Conservation (phyloP, 1,140 invertebrate species). For the Trinorchestia longiramus region DNA sequence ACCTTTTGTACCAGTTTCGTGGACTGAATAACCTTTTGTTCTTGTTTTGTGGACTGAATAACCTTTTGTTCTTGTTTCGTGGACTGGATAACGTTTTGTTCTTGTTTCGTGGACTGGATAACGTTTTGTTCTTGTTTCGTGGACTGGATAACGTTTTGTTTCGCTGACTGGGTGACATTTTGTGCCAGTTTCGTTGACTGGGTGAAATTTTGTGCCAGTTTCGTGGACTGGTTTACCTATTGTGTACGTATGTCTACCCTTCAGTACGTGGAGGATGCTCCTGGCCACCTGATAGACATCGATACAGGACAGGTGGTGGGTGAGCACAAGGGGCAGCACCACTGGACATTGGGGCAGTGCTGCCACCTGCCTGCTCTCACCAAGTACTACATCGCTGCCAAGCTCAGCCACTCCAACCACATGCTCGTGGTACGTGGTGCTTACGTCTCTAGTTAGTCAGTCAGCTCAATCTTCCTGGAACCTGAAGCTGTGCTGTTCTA, state of each 20-base stretch:
- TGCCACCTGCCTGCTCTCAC: background rate
- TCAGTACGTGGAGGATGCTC: conserved; percentile 52
- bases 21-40: background rate
- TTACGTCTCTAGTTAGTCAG: background rate
- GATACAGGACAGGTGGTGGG: conserved; percentile 50
- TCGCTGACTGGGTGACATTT: too few species aligned
- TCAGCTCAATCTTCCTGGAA: too few species aligned
- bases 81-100: background rate
- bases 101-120: background rate
- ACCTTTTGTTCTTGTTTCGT: too few species aligned
- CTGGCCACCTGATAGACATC: conserved; percentile 42
- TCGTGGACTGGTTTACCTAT: too few species aligned
- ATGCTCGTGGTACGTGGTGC: conserved; percentile 41
- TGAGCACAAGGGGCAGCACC: conserved; percentile 39
- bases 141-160: too few species aligned
- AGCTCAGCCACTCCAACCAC: conserved; percentile 38
- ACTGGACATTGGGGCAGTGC: conserved; percentile 57
- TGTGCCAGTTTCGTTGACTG: background rate
- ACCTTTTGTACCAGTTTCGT: too few species aligned
- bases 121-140: too few species aligned
- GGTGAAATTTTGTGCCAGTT: too few species aligned
- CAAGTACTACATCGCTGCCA: conserved; percentile 41
- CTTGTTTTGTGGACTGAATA: background rate
- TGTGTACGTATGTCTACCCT: background rate
- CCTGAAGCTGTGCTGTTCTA: too few species aligned